phyloP scores from a whole-genome alignment of 1,140 invertebrate species.

The Achatina immaculata region DNA sequence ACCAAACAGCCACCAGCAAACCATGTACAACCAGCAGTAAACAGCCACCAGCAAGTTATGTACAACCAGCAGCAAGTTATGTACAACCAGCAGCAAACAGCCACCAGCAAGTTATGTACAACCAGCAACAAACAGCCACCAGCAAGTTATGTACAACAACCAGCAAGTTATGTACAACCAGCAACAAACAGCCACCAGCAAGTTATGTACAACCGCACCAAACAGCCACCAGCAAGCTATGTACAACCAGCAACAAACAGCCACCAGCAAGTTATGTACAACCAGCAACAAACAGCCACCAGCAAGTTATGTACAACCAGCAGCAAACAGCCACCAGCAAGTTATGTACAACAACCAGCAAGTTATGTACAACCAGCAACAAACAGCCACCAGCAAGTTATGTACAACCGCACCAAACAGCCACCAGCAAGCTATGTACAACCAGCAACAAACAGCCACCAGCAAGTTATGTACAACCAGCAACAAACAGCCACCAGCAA shows the following conservation, averaged over 20 bases:
- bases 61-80: not conserved
- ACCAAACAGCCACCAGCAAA: no score
- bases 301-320: not conserved
- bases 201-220: no score
- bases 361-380: not conserved
- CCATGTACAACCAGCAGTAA: not conserved
- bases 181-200: no score
- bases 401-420: not conserved
- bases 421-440: not conserved
- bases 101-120: not conserved
- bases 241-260: not conserved
- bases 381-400: not conserved
- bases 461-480: not conserved
- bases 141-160: not conserved
- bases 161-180: not conserved
- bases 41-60: not conserved
- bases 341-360: not conserved
- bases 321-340: not conserved
- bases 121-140: not conserved
- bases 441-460: not conserved
- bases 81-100: not conserved
- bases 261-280: not conserved
- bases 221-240: not conserved
- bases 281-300: not conserved
- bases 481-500: not conserved